A percentile compares a stretch with the other conserved stretches of the same genome.
Conservation (phyloP, 2,797 vertebrate species). For the Psittacula derbiana region DNA sequence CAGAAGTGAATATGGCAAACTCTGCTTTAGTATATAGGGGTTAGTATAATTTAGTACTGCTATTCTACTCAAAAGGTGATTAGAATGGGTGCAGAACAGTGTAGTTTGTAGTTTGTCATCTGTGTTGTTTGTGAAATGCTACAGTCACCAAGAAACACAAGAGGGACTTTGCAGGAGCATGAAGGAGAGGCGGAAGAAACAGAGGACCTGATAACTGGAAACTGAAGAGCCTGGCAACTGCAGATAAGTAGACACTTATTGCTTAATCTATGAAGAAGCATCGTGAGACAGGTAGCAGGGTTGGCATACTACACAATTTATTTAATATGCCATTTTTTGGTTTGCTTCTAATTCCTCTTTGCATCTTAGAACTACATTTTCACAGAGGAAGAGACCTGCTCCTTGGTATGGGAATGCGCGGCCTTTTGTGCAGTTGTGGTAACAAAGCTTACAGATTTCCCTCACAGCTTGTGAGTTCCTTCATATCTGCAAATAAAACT, state of each 20-base stretch:
- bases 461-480: background rate
- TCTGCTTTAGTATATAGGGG: background rate
- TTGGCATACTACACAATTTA: background rate
- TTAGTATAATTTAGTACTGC: background rate
- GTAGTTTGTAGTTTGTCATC: background rate
- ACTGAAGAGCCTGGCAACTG: background rate
- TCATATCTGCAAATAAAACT: background rate
- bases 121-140: background rate
- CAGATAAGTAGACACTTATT: slow-evolving; percentile 15
- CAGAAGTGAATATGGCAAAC: background rate
- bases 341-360: background rate
- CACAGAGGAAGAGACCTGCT: background rate
- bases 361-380: background rate
- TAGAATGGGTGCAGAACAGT: background rate
- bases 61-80: background rate
- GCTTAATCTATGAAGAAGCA: background rate
- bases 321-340: background rate
- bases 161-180: background rate
- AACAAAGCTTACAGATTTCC: background rate
- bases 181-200: background rate
- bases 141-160: rapidly evolving
- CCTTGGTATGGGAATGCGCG: background rate
- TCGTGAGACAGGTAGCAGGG: background rate
- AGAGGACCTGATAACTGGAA: background rate
- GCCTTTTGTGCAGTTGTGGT: background rate